Evolutionary conservation across 2,113 vertebrate genomes (phyloP).

Genomic region (Odocoileus virginianus): DNA sequence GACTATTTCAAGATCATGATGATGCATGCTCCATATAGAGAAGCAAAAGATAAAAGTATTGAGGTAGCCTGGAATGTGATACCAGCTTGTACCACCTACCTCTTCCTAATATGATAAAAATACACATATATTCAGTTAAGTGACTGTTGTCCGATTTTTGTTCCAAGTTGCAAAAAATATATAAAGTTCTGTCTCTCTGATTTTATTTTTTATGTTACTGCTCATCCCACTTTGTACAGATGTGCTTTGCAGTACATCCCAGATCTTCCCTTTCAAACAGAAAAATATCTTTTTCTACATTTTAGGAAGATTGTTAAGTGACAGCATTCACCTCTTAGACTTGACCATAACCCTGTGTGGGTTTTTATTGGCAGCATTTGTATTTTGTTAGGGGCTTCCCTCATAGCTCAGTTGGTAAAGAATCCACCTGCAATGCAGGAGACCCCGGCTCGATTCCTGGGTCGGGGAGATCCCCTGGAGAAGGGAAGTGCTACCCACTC

Average conservation of each 20-base stretch:
- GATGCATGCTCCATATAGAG: not conserved
- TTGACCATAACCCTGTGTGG: not conserved
- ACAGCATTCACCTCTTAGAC: not conserved
- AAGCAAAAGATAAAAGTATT: not conserved
- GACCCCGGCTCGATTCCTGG: accelerated
- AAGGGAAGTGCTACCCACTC: not conserved
- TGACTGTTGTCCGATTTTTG: not conserved
- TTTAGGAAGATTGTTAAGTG: not conserved
- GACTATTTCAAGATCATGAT: not conserved
- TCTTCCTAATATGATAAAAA: not conserved
- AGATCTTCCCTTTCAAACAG: not conserved
- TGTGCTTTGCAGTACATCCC: not conserved
- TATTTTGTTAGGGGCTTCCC: not conserved
- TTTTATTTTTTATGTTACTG: not conserved
- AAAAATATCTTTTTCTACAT: not conserved
- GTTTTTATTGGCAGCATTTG: not conserved
- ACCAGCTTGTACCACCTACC: not conserved
- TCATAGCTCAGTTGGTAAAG: not conserved
- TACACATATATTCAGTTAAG: not conserved
- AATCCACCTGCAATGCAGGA: not conserved
- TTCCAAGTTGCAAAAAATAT: not conserved
- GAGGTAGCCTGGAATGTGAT: not conserved
- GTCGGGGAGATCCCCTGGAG: not conserved
- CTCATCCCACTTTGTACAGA: not conserved
- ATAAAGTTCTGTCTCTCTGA: not conserved